Evolutionary conservation across 2,888 invertebrate genomes (phyloP), one percentile per base, ranked within the genome.

Genomic region (Hyppa rectilinea): DNA sequence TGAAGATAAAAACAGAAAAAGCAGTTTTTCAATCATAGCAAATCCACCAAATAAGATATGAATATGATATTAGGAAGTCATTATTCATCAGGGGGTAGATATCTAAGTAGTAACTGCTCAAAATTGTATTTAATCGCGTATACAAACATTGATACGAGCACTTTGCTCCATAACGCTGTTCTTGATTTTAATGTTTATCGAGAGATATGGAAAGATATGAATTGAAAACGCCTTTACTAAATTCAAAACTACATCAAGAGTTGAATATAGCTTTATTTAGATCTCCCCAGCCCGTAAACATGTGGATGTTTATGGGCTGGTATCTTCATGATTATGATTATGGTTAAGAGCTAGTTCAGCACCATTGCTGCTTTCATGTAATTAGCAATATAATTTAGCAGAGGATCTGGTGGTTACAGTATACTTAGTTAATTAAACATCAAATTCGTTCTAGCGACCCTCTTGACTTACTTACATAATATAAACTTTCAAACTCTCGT

Each of bases 401-500:
- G 10, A 38, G 10, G 2, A 0, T 1, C n/a, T 59, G 6, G 10
- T 59, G 38, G 36, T 29, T 1, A 29, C 17, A n/a, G 60, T 59
- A n/a, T n/a, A n/a, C n/a, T 62, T 17, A 17, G 10, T 38, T 55
- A 29, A 38, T n/a, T 23, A n/a, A 63, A 36, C 9, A 12, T n/a
- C 3, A 23, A 43, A 34, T 23, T 43, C 6, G 23, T 20, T 38
- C 10, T 23, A 7, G 2, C 14, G 12, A 36, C 20, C 0, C 26
- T 40, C 6, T 14, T 23, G 17, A 4, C 12, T 38, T 3, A 49
- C n/a, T 0, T 10, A 14, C 14, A 29, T 34, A 34, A n/a, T n/a
- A n/a, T n/a, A n/a, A n/a, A n/a, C 47, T 56, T 43, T 38, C 23
- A 71, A 58, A n/a, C 12, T n/a, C 23, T 56, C 53, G 34, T 43